A percentile compares a stretch with the other conserved stretches of the same genome.
These are phyloP conservation scores for Limanda limanda DNA, from an alignment of 2,113 vertebrate species.

Conservation along the genomic window DNA sequence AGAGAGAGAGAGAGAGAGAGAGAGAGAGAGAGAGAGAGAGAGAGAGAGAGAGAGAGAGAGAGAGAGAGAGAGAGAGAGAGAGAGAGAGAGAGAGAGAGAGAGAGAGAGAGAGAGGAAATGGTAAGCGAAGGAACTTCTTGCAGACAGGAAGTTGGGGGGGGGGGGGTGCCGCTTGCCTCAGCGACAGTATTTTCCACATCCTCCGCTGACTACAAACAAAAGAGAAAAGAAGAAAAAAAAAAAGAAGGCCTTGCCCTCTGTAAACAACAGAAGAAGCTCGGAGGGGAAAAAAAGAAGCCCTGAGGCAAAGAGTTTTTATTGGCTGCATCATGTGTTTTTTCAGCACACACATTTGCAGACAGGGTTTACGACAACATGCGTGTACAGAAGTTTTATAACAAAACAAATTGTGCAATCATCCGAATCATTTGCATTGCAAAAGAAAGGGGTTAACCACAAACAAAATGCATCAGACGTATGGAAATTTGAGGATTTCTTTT, in stretches of 20 bases:
- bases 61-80: conserved; percentile 59
- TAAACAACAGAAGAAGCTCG: conserved; percentile 52
- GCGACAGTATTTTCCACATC: conserved; percentile 87
- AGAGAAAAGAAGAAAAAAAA: conserved; percentile 58
- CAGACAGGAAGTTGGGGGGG: conserved; percentile 88
- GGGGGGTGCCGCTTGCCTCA: conserved; percentile 78
- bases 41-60: conserved; percentile 67
- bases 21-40: conserved; percentile 41
- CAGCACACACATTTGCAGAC: neutral
- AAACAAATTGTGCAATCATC: neutral
- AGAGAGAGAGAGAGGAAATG: conserved; percentile 78
- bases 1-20: conserved; percentile 52
- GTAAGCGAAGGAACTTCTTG: conserved; percentile 88
- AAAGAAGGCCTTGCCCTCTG: conserved; percentile 58
- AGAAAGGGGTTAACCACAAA: neutral
- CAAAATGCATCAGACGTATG: neutral
- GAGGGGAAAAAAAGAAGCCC: conserved; percentile 16
- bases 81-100: conserved; percentile 44
- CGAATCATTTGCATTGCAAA: neutral
- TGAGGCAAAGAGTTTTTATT: conserved; percentile 11
- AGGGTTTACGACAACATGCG: neutral
- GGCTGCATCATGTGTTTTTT: conserved; percentile 3
- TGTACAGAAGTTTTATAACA: neutral
- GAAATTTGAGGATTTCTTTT: neutral
- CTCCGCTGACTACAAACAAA: conserved; percentile 81